These are phyloP conservation scores for Agrotis ipsilon DNA, from an alignment of 2,888 invertebrate species.

Conservation along the genomic window DNA sequence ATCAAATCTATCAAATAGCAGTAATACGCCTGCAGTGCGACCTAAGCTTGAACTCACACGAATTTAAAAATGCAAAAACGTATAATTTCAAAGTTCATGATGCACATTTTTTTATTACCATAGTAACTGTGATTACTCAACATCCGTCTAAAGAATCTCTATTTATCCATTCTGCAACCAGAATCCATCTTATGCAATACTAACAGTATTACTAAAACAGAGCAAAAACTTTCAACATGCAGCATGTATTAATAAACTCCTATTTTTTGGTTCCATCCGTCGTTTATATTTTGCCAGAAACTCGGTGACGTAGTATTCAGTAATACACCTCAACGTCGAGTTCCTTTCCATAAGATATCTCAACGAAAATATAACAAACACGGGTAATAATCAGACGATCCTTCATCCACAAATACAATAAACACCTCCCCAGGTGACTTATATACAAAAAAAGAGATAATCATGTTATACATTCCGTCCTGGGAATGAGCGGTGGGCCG, in stretches of 20 bases:
- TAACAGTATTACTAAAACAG: too few relatives aligned
- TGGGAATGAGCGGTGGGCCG: slow-evolving; percentile 50
- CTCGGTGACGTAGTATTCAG: background rate
- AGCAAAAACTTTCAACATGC: too few relatives aligned
- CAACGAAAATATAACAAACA: slow-evolving; percentile 11
- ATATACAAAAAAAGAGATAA: slow-evolving; percentile 42
- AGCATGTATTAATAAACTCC: background rate
- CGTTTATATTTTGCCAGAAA: background rate
- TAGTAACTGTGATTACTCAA: too few relatives aligned
- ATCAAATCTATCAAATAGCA: too few relatives aligned
- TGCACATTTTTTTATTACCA: too few relatives aligned
- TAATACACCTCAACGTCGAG: background rate
- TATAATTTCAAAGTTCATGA: too few relatives aligned
- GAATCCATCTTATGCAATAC: too few relatives aligned
- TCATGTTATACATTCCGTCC: slow-evolving; percentile 46
- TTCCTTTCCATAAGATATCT: background rate
- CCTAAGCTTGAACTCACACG: too few relatives aligned
- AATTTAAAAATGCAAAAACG: too few relatives aligned
- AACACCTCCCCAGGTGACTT: slow-evolving; percentile 42
- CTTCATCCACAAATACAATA: slow-evolving; percentile 33
- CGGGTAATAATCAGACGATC: slow-evolving; percentile 32
- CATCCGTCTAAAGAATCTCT: too few relatives aligned
- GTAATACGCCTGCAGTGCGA: too few relatives aligned
- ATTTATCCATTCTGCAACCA: too few relatives aligned
- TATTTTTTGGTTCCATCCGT: background rate